Evolutionary conservation across 2,888 invertebrate species (phyloP).

Genomic region (Mythimna pallens): DNA sequence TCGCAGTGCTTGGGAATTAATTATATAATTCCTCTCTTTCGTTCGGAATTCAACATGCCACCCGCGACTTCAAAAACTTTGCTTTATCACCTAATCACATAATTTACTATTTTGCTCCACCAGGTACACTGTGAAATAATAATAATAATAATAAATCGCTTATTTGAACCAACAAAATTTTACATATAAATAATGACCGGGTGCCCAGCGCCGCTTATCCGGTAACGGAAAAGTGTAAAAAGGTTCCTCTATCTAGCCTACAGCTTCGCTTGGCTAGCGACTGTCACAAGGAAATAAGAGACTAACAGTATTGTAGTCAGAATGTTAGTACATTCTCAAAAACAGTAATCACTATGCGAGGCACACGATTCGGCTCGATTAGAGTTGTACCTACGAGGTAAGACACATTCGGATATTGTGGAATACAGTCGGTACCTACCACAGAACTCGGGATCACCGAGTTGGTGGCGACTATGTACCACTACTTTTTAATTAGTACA

Average conservation of each 20-base stretch:
- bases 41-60: no score
- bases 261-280: not conserved
- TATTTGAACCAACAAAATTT: no score
- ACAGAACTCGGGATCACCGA: not conserved
- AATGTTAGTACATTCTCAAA: not conserved
- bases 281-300: not conserved
- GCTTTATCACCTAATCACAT: no score
- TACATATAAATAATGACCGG: no score
- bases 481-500: no score
- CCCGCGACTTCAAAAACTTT: no score
- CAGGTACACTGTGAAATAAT: not conserved
- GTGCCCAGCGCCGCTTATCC: not conserved
- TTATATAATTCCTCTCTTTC: no score
- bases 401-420: not conserved
- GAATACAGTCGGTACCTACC: not conserved
- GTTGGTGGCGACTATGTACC: not conserved
- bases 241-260: not conserved
- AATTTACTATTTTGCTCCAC: not conserved
- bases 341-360: not conserved
- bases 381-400: no score
- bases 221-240: not conserved
- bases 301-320: not conserved
- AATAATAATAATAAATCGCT: no score
- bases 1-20: no score
- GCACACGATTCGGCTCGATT: not conserved